Evolutionary conservation across 2,888 invertebrate species (phyloP).

Genomic region (Tortrix viridana): DNA sequence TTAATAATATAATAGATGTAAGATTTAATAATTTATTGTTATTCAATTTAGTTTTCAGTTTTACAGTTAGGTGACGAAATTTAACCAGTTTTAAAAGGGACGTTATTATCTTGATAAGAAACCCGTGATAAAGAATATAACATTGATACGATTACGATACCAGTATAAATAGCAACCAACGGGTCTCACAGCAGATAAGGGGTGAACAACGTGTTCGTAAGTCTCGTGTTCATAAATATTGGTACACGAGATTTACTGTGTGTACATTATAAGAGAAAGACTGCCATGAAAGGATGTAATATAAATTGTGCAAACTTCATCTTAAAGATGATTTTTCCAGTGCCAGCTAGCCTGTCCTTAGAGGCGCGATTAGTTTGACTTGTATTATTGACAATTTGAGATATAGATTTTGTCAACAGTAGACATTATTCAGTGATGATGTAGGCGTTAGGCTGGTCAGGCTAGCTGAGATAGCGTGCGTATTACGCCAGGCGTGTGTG

Average conservation of each 20-base stretch:
- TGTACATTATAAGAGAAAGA: constrained; percentile 82
- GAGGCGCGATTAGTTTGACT: constrained; percentile 51
- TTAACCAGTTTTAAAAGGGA: constrained; percentile 80
- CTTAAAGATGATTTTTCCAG: constrained; percentile 72
- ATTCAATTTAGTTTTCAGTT: constrained; percentile 83
- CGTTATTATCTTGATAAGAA: constrained; percentile 80
- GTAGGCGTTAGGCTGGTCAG: constrained; percentile 55
- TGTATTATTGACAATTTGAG: constrained; percentile 51
- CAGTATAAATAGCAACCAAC: constrained; percentile 63
- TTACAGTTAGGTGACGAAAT: constrained; percentile 80
- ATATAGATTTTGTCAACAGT: constrained; percentile 53
- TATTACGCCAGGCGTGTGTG: constrained; percentile 66
- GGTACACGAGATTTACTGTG: constrained; percentile 73
- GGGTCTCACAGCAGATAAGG: constrained; percentile 66
- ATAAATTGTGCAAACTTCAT: constrained; percentile 74
- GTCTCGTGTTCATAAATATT: constrained; percentile 64
- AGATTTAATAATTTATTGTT: constrained; percentile 84
- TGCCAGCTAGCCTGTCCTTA: constrained; percentile 61
- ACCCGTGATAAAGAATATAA: constrained; percentile 65
- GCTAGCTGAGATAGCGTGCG: constrained; percentile 63
- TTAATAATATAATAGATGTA: constrained; percentile 80
- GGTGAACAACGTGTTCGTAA: constrained; percentile 77
- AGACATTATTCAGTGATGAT: constrained; percentile 44
- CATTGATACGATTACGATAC: constrained; percentile 42
- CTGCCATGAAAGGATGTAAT: constrained; percentile 78